These are phyloP conservation scores for Ectobius pallidus DNA, from an alignment of 2,888 invertebrate genomes.

Conservation along the genomic window DNA sequence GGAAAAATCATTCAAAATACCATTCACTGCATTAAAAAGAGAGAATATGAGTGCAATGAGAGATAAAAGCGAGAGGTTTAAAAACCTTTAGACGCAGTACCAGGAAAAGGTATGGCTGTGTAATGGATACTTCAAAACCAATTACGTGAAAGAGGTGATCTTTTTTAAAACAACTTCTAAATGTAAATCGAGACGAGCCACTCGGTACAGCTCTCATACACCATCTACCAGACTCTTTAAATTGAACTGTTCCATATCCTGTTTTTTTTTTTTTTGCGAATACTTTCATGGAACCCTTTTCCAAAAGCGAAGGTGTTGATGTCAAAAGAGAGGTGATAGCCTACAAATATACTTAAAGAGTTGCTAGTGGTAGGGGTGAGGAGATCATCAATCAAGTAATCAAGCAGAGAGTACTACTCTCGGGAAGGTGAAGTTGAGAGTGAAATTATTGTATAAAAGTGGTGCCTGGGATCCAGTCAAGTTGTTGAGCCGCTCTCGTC, in stretches of 20 bases:
- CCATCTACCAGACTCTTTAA: not conserved
- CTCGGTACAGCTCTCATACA: not conserved
- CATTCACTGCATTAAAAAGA: too few relatives aligned
- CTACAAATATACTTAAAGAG: slow-evolving; percentile 23
- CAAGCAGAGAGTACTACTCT: slow-evolving; percentile 19
- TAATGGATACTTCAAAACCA: not conserved
- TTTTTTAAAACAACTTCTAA: not conserved
- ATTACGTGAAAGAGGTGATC: not conserved
- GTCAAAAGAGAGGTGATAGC: slow-evolving; percentile 1
- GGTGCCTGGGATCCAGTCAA: slow-evolving; percentile 25
- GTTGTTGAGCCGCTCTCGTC: slow-evolving; percentile 18
- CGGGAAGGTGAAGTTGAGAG: slow-evolving; percentile 18
- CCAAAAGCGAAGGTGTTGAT: slow-evolving; percentile 15
- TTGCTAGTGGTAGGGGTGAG: slow-evolving; percentile 12
- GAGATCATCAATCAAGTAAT: slow-evolving; percentile 28
- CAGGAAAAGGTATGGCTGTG: not conserved
- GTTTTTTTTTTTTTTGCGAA: not conserved
- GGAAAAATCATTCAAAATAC: too few relatives aligned
- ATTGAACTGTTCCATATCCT: slow-evolving; percentile 3
- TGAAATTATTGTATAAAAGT: slow-evolving; percentile 27
- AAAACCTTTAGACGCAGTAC: too few relatives aligned
- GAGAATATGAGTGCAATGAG: too few relatives aligned
- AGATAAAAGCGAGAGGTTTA: too few relatives aligned
- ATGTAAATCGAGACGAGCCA: not conserved
- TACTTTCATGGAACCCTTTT: not conserved